Evolutionary conservation across 2,113 vertebrate genomes (phyloP).

Genomic region (Paraplagusia blochii): DNA sequence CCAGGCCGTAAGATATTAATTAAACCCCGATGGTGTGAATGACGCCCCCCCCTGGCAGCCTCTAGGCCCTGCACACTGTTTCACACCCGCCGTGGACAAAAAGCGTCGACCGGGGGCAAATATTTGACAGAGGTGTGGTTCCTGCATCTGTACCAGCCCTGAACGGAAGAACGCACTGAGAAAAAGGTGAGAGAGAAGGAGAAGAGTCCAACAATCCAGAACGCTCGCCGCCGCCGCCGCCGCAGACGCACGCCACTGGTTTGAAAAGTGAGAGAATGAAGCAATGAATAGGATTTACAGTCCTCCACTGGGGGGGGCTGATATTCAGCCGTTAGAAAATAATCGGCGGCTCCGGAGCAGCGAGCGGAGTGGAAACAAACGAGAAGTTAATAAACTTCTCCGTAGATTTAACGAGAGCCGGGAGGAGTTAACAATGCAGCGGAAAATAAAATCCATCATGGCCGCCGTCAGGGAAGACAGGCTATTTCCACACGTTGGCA

Average conservation of each 20-base stretch:
- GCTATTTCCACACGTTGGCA: constrained; percentile 32
- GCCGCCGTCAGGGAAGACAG: constrained; percentile 11
- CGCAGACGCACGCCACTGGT: too few relatives aligned
- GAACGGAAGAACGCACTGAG: constrained; percentile 56
- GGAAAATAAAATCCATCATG: constrained; percentile 22
- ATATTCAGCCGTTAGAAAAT: too few relatives aligned
- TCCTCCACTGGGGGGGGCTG: too few relatives aligned
- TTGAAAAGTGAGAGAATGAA: too few relatives aligned
- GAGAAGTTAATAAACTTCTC: constrained; percentile 7
- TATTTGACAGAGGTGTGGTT: constrained; percentile 61
- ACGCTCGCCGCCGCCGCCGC: too few relatives aligned
- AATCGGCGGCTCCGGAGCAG: too few relatives aligned
- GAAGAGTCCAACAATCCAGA: neutral
- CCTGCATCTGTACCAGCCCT: constrained; percentile 57
- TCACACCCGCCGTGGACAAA: constrained; percentile 28
- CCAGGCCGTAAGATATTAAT: constrained; percentile 28
- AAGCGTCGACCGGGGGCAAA: constrained; percentile 34
- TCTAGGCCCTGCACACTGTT: constrained; percentile 31
- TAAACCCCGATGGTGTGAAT: constrained; percentile 19
- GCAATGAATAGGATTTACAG: too few relatives aligned
- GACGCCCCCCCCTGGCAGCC: constrained; percentile 16
- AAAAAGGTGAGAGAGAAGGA: constrained; percentile 13
- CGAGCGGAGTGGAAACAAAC: neutral
- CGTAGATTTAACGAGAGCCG: neutral
- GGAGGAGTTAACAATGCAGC: constrained; percentile 29